These are phyloP conservation scores for Clamator glandarius DNA, from an alignment of 2,797 vertebrate genomes.

Conservation along the genomic window DNA sequence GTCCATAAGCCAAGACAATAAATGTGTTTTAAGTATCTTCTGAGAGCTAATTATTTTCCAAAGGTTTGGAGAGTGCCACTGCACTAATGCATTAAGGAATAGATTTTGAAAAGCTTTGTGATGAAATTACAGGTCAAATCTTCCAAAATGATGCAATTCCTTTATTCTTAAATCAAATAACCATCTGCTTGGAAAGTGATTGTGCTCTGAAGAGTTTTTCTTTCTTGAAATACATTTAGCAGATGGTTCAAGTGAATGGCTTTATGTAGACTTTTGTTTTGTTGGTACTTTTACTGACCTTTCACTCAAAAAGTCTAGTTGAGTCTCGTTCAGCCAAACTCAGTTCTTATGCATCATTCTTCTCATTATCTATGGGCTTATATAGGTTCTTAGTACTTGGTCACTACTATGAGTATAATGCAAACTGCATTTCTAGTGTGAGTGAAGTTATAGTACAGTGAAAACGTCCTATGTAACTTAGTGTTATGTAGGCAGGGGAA, in stretches of 20 bases:
- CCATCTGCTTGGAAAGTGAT: constrained; percentile 32
- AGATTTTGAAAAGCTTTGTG: constrained; percentile 11
- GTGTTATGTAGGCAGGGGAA: background rate
- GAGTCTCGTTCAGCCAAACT: background rate
- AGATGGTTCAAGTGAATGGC: constrained; percentile 19
- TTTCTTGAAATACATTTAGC: constrained; percentile 30
- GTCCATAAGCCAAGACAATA: background rate
- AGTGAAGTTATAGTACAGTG: background rate
- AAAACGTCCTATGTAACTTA: background rate
- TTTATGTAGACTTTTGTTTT: constrained; percentile 4
- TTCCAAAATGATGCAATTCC: constrained; percentile 13
- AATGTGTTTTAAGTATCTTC: background rate
- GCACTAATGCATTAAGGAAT: background rate
- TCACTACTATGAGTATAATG: background rate
- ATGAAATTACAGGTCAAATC: constrained; percentile 39
- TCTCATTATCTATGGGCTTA: background rate
- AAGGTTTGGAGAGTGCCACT: background rate
- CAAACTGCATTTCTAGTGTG: background rate
- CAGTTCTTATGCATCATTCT: background rate
- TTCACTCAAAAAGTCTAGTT: background rate
- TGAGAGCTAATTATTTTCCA: constrained; percentile 15
- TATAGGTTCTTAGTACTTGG: background rate
- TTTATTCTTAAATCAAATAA: constrained; percentile 53
- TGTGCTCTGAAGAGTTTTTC: constrained; percentile 8
- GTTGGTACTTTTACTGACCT: background rate